These are phyloP conservation scores for Pseudomyrmex cubaensis DNA, from an alignment of 1,140 invertebrate genomes.

Conservation along the genomic window DNA sequence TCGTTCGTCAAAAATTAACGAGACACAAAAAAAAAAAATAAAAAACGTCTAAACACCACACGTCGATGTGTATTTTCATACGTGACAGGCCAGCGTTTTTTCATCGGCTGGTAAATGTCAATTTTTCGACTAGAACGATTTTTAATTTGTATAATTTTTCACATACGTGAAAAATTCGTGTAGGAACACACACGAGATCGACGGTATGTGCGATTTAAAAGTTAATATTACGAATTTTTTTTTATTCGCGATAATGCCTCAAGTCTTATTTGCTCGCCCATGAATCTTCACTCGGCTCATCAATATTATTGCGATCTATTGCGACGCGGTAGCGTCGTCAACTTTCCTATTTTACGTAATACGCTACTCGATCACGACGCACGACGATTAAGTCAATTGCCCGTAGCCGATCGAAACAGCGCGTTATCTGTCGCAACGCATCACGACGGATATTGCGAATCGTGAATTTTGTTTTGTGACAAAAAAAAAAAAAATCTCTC, in stretches of 20 bases:
- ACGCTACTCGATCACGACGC: constrained; percentile 10
- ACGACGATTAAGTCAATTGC: constrained; percentile 19
- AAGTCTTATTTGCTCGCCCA: constrained; percentile 8
- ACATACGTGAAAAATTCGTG: too few species aligned
- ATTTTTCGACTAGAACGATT: neutral
- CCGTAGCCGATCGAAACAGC: neutral
- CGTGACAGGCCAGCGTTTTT: constrained; percentile 1
- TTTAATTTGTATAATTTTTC: neutral
- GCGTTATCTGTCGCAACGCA: constrained; percentile 8
- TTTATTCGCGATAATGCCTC: neutral
- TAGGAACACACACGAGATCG: too few species aligned
- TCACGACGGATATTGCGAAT: neutral
- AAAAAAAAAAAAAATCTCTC: constrained; percentile 47
- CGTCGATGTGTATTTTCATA: constrained; percentile 39
- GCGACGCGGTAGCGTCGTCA: neutral
- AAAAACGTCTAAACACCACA: constrained; percentile 7
- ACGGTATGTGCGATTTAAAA: neutral
- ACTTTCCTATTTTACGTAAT: constrained; percentile 33
- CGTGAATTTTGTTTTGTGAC: neutral
- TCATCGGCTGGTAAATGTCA: neutral
- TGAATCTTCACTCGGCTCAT: neutral
- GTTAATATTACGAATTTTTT: neutral
- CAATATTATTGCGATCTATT: constrained; percentile 1
- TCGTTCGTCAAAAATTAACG: constrained; percentile 2
- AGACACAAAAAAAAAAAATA: neutral